These are phyloP conservation scores for Magallana gigas DNA, from an alignment of 1,140 invertebrate species.

Conservation along the genomic window DNA sequence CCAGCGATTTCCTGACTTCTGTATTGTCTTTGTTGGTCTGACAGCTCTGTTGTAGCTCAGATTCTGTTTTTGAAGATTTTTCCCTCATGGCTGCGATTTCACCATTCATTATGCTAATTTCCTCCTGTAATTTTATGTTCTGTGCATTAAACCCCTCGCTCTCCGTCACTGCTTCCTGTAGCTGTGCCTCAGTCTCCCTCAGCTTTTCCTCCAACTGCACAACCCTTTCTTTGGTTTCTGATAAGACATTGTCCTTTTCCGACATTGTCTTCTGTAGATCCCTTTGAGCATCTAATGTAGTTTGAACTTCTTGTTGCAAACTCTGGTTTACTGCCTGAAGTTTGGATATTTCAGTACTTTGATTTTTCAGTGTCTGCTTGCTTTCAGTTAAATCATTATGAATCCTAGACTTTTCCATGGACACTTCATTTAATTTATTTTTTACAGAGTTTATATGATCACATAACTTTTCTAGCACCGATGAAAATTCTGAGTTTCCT, in stretches of 20 bases:
- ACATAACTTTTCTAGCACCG: background rate
- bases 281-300: background rate
- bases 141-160: background rate
- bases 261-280: slow-evolving; percentile 43
- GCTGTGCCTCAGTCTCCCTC: background rate
- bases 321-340: slow-evolving; percentile 34
- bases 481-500: slow-evolving; percentile 6
- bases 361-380: background rate
- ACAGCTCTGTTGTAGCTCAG: slow-evolving; percentile 42
- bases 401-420: slow-evolving; percentile 22
- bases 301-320: slow-evolving; percentile 39
- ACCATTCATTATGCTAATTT: background rate
- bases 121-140: slow-evolving; percentile 34
- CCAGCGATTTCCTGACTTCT: background rate
- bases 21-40: slow-evolving; percentile 35
- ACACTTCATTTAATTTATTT: slow-evolving; percentile 25
- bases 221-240: slow-evolving; percentile 22
- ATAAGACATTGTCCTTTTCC: slow-evolving; percentile 32
- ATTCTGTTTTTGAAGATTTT: slow-evolving; percentile 35
- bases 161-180: background rate
- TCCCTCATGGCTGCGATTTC: slow-evolving; percentile 28
- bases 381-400: slow-evolving; percentile 35
- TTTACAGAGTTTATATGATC: slow-evolving; percentile 8
- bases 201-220: background rate
- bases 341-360: slow-evolving; percentile 5